Conservation (phyloP, 1,140 invertebrate genomes). For the Musca domestica region DNA sequence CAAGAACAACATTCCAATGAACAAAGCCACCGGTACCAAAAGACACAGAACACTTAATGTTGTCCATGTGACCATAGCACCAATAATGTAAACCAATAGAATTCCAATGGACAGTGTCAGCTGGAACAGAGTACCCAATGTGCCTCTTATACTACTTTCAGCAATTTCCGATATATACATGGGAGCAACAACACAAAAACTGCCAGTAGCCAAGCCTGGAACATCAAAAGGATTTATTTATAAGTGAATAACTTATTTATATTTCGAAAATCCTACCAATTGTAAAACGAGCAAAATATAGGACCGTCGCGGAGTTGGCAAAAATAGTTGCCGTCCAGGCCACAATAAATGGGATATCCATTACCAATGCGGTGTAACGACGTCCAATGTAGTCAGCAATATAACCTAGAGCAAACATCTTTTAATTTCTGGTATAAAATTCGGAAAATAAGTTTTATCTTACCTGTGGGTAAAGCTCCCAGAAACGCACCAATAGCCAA, state of each 20-base stretch:
- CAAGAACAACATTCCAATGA: conserved; percentile 67
- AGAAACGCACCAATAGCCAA: conserved; percentile 75
- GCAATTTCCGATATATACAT: conserved; percentile 88
- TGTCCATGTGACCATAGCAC: conserved; percentile 64
- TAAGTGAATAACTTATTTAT: neutral
- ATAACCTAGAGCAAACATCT: conserved; percentile 32
- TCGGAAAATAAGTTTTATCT: neutral
- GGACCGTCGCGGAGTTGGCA: conserved; percentile 59
- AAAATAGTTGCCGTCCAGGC: conserved; percentile 75
- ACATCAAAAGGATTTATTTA: neutral
- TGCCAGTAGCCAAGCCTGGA: conserved; percentile 62
- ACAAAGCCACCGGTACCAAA: conserved; percentile 65
- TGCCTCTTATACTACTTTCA: conserved; percentile 73
- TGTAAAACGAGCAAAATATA: conserved; percentile 73
- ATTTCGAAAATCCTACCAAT: conserved; percentile 57
- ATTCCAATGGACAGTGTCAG: conserved; percentile 81
- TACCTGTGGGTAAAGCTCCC: conserved; percentile 67
- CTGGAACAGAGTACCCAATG: conserved; percentile 80
- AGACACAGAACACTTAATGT: conserved; percentile 67
- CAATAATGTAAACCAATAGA: conserved; percentile 71
- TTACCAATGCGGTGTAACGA: conserved; percentile 67
- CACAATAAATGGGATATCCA: conserved; percentile 70
- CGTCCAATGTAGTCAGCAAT: conserved; percentile 75
- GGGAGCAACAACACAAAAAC: conserved; percentile 79
- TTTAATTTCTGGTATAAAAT: too few species aligned